These are phyloP conservation scores for Drosophila jambulina DNA, from an alignment of 1,140 invertebrate genomes.

Conservation along the genomic window DNA sequence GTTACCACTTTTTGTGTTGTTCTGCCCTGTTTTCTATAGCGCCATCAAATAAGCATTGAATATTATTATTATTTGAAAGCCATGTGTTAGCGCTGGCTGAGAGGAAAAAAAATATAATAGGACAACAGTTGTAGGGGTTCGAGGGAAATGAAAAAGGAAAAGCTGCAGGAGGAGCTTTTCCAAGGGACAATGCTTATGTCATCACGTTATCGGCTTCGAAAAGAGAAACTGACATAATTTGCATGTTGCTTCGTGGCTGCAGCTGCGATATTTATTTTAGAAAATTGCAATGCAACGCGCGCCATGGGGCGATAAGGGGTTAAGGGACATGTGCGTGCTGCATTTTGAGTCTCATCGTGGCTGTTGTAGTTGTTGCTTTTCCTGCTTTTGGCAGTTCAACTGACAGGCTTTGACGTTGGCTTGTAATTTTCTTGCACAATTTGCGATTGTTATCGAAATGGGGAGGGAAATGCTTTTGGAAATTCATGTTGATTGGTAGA, in stretches of 20 bases:
- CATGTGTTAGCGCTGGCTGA: slow-evolving; percentile 46
- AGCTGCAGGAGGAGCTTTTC: slow-evolving; percentile 9
- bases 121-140: background rate
- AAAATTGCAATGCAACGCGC: slow-evolving; percentile 61
- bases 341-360: slow-evolving; percentile 35
- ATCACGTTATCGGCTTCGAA: slow-evolving; percentile 66
- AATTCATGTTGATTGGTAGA: slow-evolving; percentile 42
- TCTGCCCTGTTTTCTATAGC: slow-evolving; percentile 53
- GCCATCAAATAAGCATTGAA: slow-evolving; percentile 79
- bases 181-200: slow-evolving; percentile 70
- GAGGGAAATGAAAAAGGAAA: background rate
- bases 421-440: slow-evolving; percentile 57
- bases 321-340: slow-evolving; percentile 58
- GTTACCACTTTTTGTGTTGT: slow-evolving; percentile 20
- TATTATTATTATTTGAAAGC: slow-evolving; percentile 79
- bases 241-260: slow-evolving; percentile 58
- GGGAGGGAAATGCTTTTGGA: slow-evolving; percentile 25
- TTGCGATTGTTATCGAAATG: slow-evolving; percentile 44
- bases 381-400: slow-evolving; percentile 24
- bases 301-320: slow-evolving; percentile 5
- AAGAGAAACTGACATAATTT: slow-evolving; percentile 71
- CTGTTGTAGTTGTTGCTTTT: slow-evolving; percentile 6
- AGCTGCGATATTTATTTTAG: slow-evolving; percentile 74
- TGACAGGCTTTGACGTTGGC: slow-evolving; percentile 45
- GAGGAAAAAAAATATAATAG: slow-evolving; percentile 4